These are phyloP conservation scores for Harpagoxenus sublaevis DNA, from an alignment of 2,888 invertebrate species.

Conservation along the genomic window DNA sequence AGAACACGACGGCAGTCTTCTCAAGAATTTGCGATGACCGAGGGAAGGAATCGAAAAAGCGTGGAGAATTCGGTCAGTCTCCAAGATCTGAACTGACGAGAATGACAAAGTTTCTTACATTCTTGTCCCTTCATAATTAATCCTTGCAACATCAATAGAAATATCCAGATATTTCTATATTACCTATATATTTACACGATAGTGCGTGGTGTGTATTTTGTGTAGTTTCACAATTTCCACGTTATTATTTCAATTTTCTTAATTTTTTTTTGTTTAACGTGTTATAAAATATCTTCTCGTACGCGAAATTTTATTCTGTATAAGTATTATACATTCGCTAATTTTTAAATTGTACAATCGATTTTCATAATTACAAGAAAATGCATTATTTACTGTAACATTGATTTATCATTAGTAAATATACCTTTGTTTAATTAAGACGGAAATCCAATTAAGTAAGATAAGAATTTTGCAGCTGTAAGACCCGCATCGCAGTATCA, in stretches of 20 bases:
- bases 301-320: too few species aligned
- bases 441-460: background rate
- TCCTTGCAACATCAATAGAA: slow-evolving; percentile 1
- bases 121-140: slow-evolving; percentile 7
- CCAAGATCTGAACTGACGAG: background rate
- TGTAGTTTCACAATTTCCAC: too few species aligned
- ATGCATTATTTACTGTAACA: background rate
- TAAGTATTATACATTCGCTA: too few species aligned
- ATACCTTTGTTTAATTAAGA: background rate
- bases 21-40: slow-evolving; percentile 57
- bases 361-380: background rate
- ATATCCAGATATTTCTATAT: background rate
- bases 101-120: slow-evolving; percentile 29
- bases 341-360: too few species aligned
- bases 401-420: background rate
- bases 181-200: too few species aligned
- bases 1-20: slow-evolving; percentile 56
- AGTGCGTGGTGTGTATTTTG: too few species aligned
- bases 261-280: too few species aligned
- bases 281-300: too few species aligned
- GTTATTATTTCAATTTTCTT: too few species aligned
- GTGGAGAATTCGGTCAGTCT: slow-evolving; percentile 63
- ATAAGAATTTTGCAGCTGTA: background rate
- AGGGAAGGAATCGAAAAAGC: slow-evolving; percentile 67
- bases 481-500: background rate